phyloP scores from a whole-genome alignment of 2,113 vertebrate genomes.

The Pollachius pollachius region DNA sequence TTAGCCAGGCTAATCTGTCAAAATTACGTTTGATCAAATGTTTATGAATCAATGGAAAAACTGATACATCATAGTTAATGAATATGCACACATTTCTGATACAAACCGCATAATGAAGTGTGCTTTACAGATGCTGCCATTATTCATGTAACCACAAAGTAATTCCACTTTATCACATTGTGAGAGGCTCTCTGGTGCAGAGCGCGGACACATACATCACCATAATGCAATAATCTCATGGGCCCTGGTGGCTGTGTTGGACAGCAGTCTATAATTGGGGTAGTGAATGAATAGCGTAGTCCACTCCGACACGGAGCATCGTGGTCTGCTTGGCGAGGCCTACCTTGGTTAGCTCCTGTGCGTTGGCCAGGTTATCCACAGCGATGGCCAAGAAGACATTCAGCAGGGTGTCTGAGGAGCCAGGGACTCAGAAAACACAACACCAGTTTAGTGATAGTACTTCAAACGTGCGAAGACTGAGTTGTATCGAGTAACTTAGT shows the following conservation, averaged over 20 bases:
- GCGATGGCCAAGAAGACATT: conserved; percentile 97
- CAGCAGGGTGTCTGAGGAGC: conserved; percentile 84
- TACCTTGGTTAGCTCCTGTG: conserved; percentile 96
- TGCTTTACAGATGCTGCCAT: no score
- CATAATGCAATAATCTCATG: no score
- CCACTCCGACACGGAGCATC: no score
- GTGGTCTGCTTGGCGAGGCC: neutral
- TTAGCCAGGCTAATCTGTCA: no score
- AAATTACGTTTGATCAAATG: neutral
- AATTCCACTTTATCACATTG: no score
- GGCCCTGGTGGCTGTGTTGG: no score
- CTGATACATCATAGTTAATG: no score
- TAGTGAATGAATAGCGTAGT: neutral
- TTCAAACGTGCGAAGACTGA: neutral
- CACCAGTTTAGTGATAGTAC: neutral
- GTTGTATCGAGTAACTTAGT: neutral
- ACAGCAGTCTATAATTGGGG: neutral
- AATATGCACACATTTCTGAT: no score
- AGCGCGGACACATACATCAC: no score
- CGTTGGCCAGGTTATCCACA: conserved; percentile 95
- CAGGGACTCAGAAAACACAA: conserved; percentile 71
- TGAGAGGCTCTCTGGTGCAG: no score
- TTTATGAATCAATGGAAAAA: neutral
- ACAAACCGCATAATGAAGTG: no score
- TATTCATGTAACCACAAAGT: no score